These are phyloP conservation scores for Anolis sagrei DNA, from an alignment of 2,113 vertebrate species.

Conservation along the genomic window DNA sequence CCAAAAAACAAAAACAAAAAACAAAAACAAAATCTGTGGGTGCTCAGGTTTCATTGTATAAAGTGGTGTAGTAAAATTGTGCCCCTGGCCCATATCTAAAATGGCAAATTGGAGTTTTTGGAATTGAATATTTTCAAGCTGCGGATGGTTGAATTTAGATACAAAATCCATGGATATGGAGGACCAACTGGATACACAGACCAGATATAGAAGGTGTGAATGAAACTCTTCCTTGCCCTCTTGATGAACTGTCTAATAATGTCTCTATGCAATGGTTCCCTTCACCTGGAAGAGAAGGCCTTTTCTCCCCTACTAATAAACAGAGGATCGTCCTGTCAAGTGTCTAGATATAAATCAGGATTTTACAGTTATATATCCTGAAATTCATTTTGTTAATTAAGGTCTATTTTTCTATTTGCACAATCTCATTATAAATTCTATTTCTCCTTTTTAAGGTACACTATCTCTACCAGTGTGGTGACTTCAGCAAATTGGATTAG, in stretches of 20 bases:
- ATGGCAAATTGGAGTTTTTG: too few species aligned
- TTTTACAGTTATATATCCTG: background rate
- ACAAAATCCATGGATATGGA: too few species aligned
- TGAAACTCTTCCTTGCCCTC: background rate
- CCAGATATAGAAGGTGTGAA: background rate
- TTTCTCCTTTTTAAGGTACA: background rate
- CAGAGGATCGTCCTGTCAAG: too few species aligned
- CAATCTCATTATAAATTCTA: background rate
- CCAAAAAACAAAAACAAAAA: too few species aligned
- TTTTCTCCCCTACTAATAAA: background rate
- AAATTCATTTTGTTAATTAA: background rate
- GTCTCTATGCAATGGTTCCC: background rate
- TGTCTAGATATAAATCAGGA: too few species aligned
- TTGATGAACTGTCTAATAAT: too few species aligned
- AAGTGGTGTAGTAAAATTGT: too few species aligned
- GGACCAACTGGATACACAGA: background rate
- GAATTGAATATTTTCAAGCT: background rate
- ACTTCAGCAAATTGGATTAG: background rate
- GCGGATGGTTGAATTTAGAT: too few species aligned
- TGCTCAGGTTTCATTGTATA: too few species aligned
- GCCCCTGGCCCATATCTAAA: too few species aligned
- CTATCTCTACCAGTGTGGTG: background rate
- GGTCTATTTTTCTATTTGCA: background rate
- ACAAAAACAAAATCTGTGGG: too few species aligned
- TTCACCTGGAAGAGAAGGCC: background rate